Evolutionary conservation across 2,113 vertebrate species (phyloP), one percentile per base, ranked within the genome.

Genomic region (Lota lota): DNA sequence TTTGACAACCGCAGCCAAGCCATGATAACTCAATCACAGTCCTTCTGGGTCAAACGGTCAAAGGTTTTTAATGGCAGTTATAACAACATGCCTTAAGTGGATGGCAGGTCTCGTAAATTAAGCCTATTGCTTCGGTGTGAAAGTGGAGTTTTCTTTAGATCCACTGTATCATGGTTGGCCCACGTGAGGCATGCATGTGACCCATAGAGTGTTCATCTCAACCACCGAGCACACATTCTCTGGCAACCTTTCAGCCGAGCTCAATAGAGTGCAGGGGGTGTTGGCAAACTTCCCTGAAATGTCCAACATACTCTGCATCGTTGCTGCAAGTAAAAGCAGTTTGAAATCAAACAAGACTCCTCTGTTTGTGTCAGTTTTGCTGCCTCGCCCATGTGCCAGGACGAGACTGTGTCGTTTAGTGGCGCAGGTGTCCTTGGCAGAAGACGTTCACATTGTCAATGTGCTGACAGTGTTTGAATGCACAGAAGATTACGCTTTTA

Each of bases 361-460:
- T 59, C 60, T 50, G 75, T 59, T 21, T 1, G 3, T 24, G 28
- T 47, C 8, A 11, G 40, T 47, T 47, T 47, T 47, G 40, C 40
- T 14, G 1, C 8, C 40, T 47, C 40, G 8, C 20, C 15, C 21
- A 6, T 67, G 40, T 73, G 75, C 76, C 75, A 74, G 40, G 59
- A 72, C 28, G 70, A 67, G 33, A 70, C 63, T 78, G 71, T 85
- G 77, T 79, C 84, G 76, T 61, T 47, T 77, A 69, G 64, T 68
- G 73, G 61, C 83, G 87, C 85, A 80, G 87, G 85, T 90, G 84
- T 83, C 82, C 82, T 80, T 83, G 68, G 85, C 83, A 88, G 77
- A 82, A 88, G 88, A 79, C 86, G 83, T 86, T 89, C 79, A 82
- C 61, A 17, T 78, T 81, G 63, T 69, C 70, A 79, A 82, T 83